Evolutionary conservation across 1,140 invertebrate species (phyloP).

Genomic region (Trachymyrmex septentrionalis): DNA sequence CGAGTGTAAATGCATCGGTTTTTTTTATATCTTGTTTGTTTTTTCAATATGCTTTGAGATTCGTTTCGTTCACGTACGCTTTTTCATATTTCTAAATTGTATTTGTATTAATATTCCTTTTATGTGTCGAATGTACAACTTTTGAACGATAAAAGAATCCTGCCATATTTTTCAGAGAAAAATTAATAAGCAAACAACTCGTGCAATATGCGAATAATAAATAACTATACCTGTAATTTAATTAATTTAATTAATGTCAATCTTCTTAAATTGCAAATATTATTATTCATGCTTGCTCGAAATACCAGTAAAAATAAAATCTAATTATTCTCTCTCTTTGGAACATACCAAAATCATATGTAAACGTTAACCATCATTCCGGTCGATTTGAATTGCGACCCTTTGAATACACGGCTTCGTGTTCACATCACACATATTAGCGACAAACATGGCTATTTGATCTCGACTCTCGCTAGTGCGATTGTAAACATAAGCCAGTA

Average conservation of each 20-base stretch:
- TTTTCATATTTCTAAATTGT: not conserved
- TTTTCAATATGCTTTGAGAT: not conserved
- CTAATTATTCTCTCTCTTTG: not conserved
- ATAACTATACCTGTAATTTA: not conserved
- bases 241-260: slow-evolving; percentile 7
- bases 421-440: slow-evolving; percentile 63
- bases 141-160: not conserved
- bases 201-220: not conserved
- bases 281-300: not conserved
- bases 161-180: not conserved
- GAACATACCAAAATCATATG: slow-evolving; percentile 34
- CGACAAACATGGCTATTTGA: slow-evolving; percentile 62
- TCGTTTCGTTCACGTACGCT: not conserved
- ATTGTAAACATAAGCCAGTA: slow-evolving; percentile 64
- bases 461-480: slow-evolving; percentile 62
- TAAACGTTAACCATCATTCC: slow-evolving; percentile 54
- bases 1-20: not conserved
- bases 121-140: not conserved
- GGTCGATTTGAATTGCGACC: slow-evolving; percentile 61
- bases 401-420: slow-evolving; percentile 61
- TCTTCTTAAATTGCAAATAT: slow-evolving; percentile 5
- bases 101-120: slow-evolving; percentile 32
- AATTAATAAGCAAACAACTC: slow-evolving; percentile 12
- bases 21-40: slow-evolving; percentile 2
- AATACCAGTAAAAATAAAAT: slow-evolving; percentile 35